Evolutionary conservation across 2,797 vertebrate species (phyloP).

Genomic region (Denticeps clupeoides): DNA sequence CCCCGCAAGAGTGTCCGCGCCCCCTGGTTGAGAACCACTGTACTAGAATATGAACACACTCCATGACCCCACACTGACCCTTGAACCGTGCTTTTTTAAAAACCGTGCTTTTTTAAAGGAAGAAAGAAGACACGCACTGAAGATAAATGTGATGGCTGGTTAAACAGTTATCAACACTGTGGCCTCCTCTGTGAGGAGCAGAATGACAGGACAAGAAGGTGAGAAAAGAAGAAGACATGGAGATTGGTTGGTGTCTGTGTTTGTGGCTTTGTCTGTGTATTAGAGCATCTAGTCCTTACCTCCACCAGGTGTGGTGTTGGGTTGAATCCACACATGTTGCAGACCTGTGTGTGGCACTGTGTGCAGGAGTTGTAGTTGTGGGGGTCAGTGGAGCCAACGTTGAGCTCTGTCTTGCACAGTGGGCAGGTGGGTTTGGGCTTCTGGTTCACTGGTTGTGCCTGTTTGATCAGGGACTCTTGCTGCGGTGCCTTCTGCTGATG

Average conservation of each 20-base stretch:
- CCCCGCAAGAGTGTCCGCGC: no score
- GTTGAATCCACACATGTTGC: slow-evolving; percentile 96
- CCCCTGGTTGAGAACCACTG: no score
- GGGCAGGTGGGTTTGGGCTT: slow-evolving; percentile 80
- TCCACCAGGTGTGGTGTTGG: slow-evolving; percentile 90
- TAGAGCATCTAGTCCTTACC: slow-evolving; percentile 65
- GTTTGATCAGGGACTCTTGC: slow-evolving; percentile 27
- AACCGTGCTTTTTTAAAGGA: no score
- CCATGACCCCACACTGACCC: no score
- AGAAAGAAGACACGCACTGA: no score
- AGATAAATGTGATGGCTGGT: no score
- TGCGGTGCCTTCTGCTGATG: slow-evolving; percentile 39
- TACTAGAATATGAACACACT: no score
- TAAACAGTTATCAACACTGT: no score
- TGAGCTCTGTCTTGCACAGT: slow-evolving; percentile 90
- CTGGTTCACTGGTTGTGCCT: slow-evolving; percentile 54
- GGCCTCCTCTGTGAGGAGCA: no score
- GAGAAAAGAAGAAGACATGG: no score
- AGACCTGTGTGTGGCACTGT: slow-evolving; percentile 84
- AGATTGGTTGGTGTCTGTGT: slow-evolving; percentile 1
- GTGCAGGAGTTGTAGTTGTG: slow-evolving; percentile 92
- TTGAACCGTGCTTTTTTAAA: no score
- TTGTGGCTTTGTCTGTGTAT: not conserved
- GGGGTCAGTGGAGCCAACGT: slow-evolving; percentile 67
- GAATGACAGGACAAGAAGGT: no score